Conservation (phyloP, 1,140 invertebrate species). For the Araneus ventricosus region DNA sequence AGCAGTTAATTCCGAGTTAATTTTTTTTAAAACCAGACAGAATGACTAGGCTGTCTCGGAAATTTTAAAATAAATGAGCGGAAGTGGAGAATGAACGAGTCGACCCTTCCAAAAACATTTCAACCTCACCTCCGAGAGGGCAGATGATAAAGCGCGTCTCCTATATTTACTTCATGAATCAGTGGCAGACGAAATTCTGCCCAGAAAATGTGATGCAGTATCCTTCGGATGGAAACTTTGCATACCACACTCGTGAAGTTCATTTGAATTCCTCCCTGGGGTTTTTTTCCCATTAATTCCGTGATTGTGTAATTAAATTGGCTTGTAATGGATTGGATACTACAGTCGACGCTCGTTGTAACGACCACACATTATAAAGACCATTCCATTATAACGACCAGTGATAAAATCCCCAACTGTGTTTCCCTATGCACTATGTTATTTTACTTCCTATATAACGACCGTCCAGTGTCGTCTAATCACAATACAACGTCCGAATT, state of each 20-base stretch:
- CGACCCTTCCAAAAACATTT: constrained; percentile 13
- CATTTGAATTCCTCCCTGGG: neutral
- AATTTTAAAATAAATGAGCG: constrained; percentile 11
- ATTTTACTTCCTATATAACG: too few species aligned
- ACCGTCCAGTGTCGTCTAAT: too few species aligned
- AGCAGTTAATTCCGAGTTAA: too few species aligned
- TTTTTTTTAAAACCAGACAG: neutral
- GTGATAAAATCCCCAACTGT: too few species aligned
- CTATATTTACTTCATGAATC: constrained; percentile 18
- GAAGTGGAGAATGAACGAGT: neutral
- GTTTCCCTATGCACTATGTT: too few species aligned
- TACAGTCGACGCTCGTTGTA: too few species aligned
- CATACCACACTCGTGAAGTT: neutral
- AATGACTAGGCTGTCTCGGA: neutral
- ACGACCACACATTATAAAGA: too few species aligned
- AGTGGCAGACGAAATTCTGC: neutral
- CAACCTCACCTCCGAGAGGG: neutral
- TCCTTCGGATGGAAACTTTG: neutral
- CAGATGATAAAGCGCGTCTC: constrained; percentile 1
- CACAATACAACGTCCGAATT: too few species aligned
- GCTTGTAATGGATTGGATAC: too few species aligned
- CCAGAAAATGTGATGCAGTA: neutral
- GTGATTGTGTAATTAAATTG: too few species aligned
- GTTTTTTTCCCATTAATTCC: too few species aligned
- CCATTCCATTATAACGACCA: too few species aligned